Percentiles rank a stretch among this genome's conserved stretches.
Conservation (phyloP, 2,797 vertebrate species). For the Psittacula derbiana region DNA sequence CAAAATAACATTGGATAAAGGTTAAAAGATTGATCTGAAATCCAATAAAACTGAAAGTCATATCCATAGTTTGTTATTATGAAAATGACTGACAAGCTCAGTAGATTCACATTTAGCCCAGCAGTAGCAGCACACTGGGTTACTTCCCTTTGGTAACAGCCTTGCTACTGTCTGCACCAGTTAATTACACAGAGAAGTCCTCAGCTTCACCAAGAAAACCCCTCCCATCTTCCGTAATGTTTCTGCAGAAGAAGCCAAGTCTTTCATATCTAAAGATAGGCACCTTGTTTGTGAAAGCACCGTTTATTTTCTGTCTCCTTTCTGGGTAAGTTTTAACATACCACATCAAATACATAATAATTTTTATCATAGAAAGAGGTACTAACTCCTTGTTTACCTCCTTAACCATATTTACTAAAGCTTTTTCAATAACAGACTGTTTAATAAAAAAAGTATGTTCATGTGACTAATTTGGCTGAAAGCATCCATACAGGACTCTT, state of each 20-base stretch:
- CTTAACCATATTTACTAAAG: neutral
- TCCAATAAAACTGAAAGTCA: neutral
- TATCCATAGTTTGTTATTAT: neutral
- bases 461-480: neutral
- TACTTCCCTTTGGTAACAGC: neutral
- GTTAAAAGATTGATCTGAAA: neutral
- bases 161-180: neutral
- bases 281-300: neutral
- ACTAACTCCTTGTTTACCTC: neutral
- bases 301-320: neutral
- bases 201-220: neutral
- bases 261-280: neutral
- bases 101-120: neutral
- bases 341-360: neutral
- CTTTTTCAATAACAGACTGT: neutral
- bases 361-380: neutral
- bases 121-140: neutral
- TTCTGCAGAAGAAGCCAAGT: neutral
- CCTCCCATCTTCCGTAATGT: neutral
- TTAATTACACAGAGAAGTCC: neutral
- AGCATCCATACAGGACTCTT: neutral
- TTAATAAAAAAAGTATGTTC: neutral
- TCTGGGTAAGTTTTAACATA: neutral
- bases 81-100: neutral
- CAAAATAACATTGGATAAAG: neutral